Conservation (phyloP, 2,113 vertebrate species). For the Egretta garzetta region DNA sequence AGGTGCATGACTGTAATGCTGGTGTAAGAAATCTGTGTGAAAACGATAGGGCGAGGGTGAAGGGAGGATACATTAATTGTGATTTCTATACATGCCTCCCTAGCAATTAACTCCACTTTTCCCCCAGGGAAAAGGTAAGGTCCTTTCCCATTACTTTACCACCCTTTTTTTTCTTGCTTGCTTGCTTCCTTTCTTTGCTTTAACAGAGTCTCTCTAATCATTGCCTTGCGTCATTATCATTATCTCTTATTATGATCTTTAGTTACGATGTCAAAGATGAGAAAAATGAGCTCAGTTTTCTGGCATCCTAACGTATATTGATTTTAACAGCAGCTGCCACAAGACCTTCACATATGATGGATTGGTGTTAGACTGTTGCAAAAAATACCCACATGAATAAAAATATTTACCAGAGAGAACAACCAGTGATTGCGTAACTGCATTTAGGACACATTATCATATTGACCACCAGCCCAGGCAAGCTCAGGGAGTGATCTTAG, state of each 20-base stretch:
- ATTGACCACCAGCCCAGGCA: not conserved
- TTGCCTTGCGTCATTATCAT: conserved; percentile 8
- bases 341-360: conserved; percentile 24
- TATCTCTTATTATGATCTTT: conserved; percentile 62
- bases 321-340: conserved; percentile 46
- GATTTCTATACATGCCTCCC: not conserved
- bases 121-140: not conserved
- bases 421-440: not conserved
- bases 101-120: conserved; percentile 10
- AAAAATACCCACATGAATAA: conserved; percentile 4
- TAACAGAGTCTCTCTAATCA: not conserved
- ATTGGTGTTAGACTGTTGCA: not conserved
- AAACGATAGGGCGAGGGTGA: not conserved
- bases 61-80: not conserved
- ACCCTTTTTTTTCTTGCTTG: not conserved
- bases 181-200: not conserved
- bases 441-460: not conserved
- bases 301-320: conserved; percentile 44
- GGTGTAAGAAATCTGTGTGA: not conserved
- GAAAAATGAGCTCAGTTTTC: conserved; percentile 59
- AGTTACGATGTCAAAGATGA: conserved; percentile 46
- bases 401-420: conserved; percentile 22
- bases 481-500: not conserved
- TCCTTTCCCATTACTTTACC: not conserved
- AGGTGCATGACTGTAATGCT: fast-evolving